Evolutionary conservation across 2,888 invertebrate genomes (phyloP).

Genomic region (Drosophila pegasa): DNA sequence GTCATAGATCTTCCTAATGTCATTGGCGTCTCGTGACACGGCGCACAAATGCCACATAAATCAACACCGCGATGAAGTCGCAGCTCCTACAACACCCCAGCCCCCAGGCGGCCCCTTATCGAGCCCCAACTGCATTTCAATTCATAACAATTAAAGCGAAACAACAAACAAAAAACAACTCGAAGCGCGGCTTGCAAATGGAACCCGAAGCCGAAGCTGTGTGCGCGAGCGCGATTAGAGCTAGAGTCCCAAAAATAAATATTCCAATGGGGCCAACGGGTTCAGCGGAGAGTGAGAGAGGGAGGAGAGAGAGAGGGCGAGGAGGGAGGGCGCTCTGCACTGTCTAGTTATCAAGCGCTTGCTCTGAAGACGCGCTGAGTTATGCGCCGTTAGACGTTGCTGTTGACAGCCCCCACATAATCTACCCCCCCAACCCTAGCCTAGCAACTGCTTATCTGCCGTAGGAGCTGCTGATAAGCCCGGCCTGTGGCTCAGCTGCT

Average conservation of each 20-base stretch:
- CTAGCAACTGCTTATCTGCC: conserved; percentile 21
- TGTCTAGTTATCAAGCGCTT: conserved; percentile 38
- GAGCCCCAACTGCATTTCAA: conserved; percentile 66
- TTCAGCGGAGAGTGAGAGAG: conserved; percentile 19
- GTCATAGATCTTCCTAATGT: conserved; percentile 28
- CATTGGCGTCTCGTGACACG: conserved; percentile 31
- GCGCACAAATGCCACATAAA: conserved; percentile 63
- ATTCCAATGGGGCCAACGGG: conserved; percentile 35
- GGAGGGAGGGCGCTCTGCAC: background rate
- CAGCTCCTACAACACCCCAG: conserved; percentile 1
- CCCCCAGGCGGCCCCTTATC: conserved; percentile 46
- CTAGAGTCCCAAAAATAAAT: conserved; percentile 18
- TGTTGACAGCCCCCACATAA: conserved; percentile 42
- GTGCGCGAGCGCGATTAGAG: conserved; percentile 13
- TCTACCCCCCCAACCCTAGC: background rate
- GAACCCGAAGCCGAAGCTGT: background rate
- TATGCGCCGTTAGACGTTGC: conserved; percentile 33
- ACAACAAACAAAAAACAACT: conserved; percentile 51
- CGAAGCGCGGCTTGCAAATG: conserved; percentile 8
- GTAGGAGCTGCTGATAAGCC: conserved; percentile 28
- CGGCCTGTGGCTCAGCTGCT: conserved; percentile 1
- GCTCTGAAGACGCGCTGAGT: conserved; percentile 46
- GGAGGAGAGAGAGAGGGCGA: background rate
- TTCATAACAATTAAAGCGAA: conserved; percentile 71
- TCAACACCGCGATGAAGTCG: conserved; percentile 56